Evolutionary conservation across 2,888 invertebrate genomes (phyloP), one percentile per base, ranked within the genome.

Genomic region (Vannuccia rotundouncinata): DNA sequence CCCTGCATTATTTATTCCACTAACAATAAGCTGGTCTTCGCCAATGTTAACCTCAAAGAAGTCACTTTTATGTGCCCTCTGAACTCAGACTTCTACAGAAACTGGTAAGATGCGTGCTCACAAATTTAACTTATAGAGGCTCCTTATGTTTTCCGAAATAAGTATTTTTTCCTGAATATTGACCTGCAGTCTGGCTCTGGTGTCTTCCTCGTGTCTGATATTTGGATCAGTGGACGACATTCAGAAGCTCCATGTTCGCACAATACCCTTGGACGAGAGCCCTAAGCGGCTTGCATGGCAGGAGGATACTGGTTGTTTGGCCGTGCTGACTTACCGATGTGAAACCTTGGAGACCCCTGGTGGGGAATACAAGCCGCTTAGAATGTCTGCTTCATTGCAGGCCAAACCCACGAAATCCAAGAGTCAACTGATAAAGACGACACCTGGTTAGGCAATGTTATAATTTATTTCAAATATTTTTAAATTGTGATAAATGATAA

Each of bases 1-100:
- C 98, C 98, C 0, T 97, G 98, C 0, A 98, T 99, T 17, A 97
- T 99, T 84, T 99, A 98, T 90, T 97, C 96, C 77, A 95, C 95
- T n/a, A 97, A 97, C 89, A 95, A 96, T 88, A 97, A 97, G 88
- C 91, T 97, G 31, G 96, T 97, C 0, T 97, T 97, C 89, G 96
- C 96, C n/a, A 98, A 97, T 89, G 97, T 96, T 0, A 96, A 90
- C 84, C 83, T 90, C 80, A 87, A 88, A 82, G 87, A 89, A 83
- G 90, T 99, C 0, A 94, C 94, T 85, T 95, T 97, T 86, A 98
- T 99, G 95, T 98, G 98, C 89, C 95, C 95, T 0, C 89, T 99
- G 27, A 95, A 98, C 89, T 94, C 98, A 0, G 92, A 93, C 85
- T 94, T 95, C 0, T 99, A 97, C 88, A 94, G 95, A 0, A 95